Evolutionary conservation across 2,113 vertebrate species (phyloP).

Genomic region (Serilophus lunatus): DNA sequence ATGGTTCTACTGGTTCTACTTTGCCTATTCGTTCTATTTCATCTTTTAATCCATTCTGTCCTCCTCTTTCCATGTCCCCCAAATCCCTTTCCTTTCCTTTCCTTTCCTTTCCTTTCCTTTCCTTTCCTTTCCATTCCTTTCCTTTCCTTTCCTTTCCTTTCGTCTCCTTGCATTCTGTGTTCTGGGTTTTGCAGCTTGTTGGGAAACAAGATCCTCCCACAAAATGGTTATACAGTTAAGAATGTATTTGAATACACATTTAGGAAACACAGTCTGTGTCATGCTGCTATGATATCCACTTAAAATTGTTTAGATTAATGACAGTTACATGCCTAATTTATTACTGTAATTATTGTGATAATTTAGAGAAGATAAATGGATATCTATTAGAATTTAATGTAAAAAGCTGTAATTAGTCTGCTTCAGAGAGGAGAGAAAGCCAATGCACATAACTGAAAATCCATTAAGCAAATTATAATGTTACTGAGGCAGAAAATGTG

Average conservation of each 20-base stretch:
- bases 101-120: background rate
- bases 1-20: no score
- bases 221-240: background rate
- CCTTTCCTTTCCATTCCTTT: background rate
- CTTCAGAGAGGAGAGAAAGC: constrained; percentile 36
- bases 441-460: constrained; percentile 38
- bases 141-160: background rate
- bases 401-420: constrained; percentile 75
- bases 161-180: background rate
- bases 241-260: constrained; percentile 44
- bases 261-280: background rate
- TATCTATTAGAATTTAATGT: constrained; percentile 73
- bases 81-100: background rate
- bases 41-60: background rate
- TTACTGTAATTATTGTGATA: constrained; percentile 65
- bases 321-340: constrained; percentile 54
- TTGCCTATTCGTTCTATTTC: no score
- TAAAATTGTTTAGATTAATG: constrained; percentile 53
- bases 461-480: constrained; percentile 72
- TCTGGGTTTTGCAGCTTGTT: background rate
- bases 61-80: background rate
- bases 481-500: constrained; percentile 46
- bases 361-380: constrained; percentile 71
- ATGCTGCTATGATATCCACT: background rate
- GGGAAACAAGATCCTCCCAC: background rate